Base-by-base conservation (phyloP, 2,797 vertebrate genomes). In the Leptatherina wallacei region DNA sequence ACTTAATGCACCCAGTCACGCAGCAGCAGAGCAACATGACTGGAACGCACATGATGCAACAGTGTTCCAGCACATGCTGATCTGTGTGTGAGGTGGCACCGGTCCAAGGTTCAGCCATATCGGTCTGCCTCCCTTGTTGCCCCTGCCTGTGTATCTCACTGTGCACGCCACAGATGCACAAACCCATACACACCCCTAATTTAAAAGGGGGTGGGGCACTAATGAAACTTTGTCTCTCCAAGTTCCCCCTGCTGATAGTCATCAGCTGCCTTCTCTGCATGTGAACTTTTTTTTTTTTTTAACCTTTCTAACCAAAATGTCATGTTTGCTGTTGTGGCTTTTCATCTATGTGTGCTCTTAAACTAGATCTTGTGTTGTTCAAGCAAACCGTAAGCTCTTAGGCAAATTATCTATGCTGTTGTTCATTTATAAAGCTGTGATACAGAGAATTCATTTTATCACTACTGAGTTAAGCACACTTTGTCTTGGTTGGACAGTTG, bases 1-100 rank as follows among this genome's bases (percentile, higher is more conserved):
- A 90, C 75, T 74, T 70, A 57, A 76, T 73, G 73, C 84, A 80
- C 70, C 78, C 79, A 81, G 84, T 93, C 91, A 89, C 59, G 77
- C 75, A 87, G 88, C 52, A 61, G 71, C 71, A 59, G 77, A 84
- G 85, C 77, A 80, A 84, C 86, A 86, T 72, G 75, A 85, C 66
- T 67, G 74, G 73, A 84, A 73, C 62, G 74, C 49, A 69, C 84
- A 87, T 93, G 91, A 93, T 86, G 91, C 90, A 94, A 92, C 84
- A 36, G 67, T 85, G 85, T 91, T 90, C 91, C 81, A 89, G 93
- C 91, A 91, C 92, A 92, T 88, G 88, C 92, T 91, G 90, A 91
- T 92, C 91, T 44, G 58, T 87, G 87, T 91, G 90, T 90, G 89
- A 85, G 81, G 77, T 91, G 92, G 92, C 87, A 68, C 29, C 24